Base-by-base conservation (phyloP, 2,797 vertebrate species). In the Lophotriccus pileatus region DNA sequence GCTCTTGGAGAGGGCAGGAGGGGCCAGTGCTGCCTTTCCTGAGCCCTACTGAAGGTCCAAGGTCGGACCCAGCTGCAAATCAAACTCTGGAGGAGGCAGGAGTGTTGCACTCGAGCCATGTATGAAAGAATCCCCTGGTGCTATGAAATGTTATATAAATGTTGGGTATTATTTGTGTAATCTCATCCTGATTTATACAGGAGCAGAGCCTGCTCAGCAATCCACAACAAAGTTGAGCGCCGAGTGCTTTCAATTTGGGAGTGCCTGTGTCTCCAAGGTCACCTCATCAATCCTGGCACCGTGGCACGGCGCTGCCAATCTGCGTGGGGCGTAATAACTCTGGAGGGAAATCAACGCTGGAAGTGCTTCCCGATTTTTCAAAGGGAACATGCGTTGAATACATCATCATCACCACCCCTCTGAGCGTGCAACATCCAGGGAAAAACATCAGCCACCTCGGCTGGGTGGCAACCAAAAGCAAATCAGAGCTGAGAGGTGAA, bases 341-440 rank as follows among this genome's bases (percentile, higher is more conserved):
- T 97, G 79, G 87, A 94, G 96, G 97, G 97, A 97, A 97, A 97
- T 97, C 97, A 96, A 8, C 39, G 2, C 96, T 90, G 93, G 70
- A 96, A 97, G 95, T 12, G 84, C 81, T 94, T 95, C 93, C 28
- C 69, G 84, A 74, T 96, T 96, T 96, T 84, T 90, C 91, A 94
- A 46, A 88, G 77, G 89, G 92, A 80, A 37, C 95, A 90, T 3
- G 89, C 7, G 0, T 24, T 8, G 97, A 97, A 97, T 97, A 68
- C 63, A 94, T 89, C 95, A 94, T 78, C 94, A 86, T 80, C 70
- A 50, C 7, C 82, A 55, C 64, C 93, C 90, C 34, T 52, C 80
- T 93, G 78, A 91, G 93, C 83, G 3, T 52, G 92, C 67, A 73
- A 28, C 82, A 22, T 70, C 89, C n/a, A 15, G 43, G 12, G 80